A percentile compares a stretch with the other conserved stretches of the same genome.
Conservation (phyloP, 2,888 invertebrate species). For the Frankliniella intonsa region DNA sequence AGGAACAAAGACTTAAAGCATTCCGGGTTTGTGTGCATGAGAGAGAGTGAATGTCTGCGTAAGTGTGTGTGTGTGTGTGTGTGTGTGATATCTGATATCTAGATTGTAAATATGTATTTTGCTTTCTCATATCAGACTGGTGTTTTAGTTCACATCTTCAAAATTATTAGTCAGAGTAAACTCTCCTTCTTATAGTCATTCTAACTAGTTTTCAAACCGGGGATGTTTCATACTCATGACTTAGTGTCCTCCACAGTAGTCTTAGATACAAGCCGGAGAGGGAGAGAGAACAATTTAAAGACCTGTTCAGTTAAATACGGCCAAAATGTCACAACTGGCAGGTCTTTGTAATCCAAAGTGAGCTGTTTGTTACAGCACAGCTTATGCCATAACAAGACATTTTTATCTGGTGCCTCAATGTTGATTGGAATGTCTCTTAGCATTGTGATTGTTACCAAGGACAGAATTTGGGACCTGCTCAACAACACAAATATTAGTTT, state of each 20-base stretch:
- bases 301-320: constrained; percentile 17
- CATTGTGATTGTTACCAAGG: constrained; percentile 25
- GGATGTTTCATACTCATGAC: too few species aligned
- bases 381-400: constrained; percentile 26
- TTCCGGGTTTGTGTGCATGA: too few species aligned
- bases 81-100: too few species aligned
- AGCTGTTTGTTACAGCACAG: constrained; percentile 11
- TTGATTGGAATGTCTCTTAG: constrained; percentile 23
- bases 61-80: too few species aligned
- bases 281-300: neutral
- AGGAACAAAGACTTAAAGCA: too few species aligned
- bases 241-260: neutral
- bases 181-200: too few species aligned
- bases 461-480: constrained; percentile 22
- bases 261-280: constrained; percentile 6
- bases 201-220: too few species aligned
- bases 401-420: constrained; percentile 23
- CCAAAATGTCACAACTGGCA: constrained; percentile 16
- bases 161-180: too few species aligned
- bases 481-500: constrained; percentile 9
- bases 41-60: too few species aligned
- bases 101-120: too few species aligned
- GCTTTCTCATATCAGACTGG: too few species aligned
- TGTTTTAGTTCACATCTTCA: too few species aligned
- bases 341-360: constrained; percentile 22